Percentiles rank a stretch among this genome's conserved stretches.
These are phyloP conservation scores for Pseudomugil gertrudae DNA, from an alignment of 2,797 vertebrate genomes.

Conservation along the genomic window DNA sequence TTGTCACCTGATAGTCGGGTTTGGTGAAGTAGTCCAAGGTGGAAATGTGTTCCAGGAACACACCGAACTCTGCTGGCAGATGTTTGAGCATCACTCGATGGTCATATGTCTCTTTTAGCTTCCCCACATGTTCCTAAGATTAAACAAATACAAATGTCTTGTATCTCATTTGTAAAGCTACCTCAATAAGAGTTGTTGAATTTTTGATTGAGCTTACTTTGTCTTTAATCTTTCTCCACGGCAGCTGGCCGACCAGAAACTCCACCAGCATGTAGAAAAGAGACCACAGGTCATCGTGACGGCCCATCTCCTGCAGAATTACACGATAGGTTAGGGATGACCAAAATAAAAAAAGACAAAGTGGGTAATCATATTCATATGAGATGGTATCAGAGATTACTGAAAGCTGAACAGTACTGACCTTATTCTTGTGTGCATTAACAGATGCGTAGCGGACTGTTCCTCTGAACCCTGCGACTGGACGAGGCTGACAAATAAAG, in stretches of 20 bases:
- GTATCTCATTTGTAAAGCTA: background rate
- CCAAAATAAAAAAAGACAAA: background rate
- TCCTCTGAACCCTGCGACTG: slow-evolving; percentile 96
- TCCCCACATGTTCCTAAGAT: slow-evolving; percentile 95
- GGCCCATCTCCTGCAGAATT: slow-evolving; percentile 92
- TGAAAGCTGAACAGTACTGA: slow-evolving; percentile 61
- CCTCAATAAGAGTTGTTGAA: background rate
- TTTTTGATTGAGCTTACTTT: slow-evolving; percentile 83
- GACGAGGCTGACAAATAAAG: slow-evolving; percentile 85
- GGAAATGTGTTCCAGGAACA: slow-evolving; percentile 95
- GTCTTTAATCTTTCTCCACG: slow-evolving; percentile 99
- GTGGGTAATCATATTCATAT: background rate
- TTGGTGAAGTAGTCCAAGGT: slow-evolving; percentile 98
- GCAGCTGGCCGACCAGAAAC: slow-evolving; percentile 95
- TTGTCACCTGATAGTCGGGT: slow-evolving; percentile 94
- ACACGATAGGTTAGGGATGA: slow-evolving; percentile 12
- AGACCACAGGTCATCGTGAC: slow-evolving; percentile 98
- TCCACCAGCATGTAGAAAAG: slow-evolving; percentile 99
- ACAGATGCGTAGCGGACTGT: slow-evolving; percentile 97
- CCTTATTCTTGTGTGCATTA: slow-evolving; percentile 98
- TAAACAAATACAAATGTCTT: slow-evolving; percentile 10
- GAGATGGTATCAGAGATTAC: background rate
- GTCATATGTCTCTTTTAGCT: slow-evolving; percentile 96
- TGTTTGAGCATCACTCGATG: slow-evolving; percentile 97
- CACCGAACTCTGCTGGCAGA: slow-evolving; percentile 91